These are phyloP conservation scores for Clarias macrocephalus DNA, from an alignment of 2,113 vertebrate species.

Conservation along the genomic window DNA sequence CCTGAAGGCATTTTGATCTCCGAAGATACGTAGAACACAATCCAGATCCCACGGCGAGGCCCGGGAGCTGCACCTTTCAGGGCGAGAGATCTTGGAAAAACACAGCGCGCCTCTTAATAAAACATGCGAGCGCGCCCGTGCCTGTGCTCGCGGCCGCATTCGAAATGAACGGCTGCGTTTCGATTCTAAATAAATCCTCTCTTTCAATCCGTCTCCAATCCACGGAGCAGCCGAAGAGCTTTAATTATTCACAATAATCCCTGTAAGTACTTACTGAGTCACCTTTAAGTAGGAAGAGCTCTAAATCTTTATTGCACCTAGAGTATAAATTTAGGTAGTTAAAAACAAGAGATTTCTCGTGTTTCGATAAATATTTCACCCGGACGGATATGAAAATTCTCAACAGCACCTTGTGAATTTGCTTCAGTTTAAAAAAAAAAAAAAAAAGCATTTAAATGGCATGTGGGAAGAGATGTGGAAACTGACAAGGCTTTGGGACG, in stretches of 20 bases:
- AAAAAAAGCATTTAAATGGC: slow-evolving; percentile 21
- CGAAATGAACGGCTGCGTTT: slow-evolving; percentile 48
- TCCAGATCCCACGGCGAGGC: slow-evolving; percentile 25
- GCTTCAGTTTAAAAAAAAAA: slow-evolving; percentile 26
- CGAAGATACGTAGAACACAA: slow-evolving; percentile 32
- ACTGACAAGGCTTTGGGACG: slow-evolving; percentile 6
- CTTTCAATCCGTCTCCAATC: slow-evolving; percentile 35
- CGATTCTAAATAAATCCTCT: slow-evolving; percentile 50
- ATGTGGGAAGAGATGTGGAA: slow-evolving; percentile 2
- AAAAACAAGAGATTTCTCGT: slow-evolving; percentile 49
- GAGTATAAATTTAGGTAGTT: slow-evolving; percentile 50
- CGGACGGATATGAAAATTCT: not conserved
- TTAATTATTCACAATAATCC: slow-evolving; percentile 58
- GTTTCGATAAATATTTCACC: slow-evolving; percentile 53
- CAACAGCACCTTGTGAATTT: not conserved
- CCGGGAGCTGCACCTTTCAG: slow-evolving; percentile 6
- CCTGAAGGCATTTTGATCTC: slow-evolving; percentile 26
- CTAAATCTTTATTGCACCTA: slow-evolving; percentile 42
- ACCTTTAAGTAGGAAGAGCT: slow-evolving; percentile 39
- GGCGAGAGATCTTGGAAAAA: slow-evolving; percentile 47
- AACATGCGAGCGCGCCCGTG: slow-evolving; percentile 44
- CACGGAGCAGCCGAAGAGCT: slow-evolving; percentile 47
- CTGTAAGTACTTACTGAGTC: slow-evolving; percentile 47
- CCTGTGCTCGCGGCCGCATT: slow-evolving; percentile 50
- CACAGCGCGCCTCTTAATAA: slow-evolving; percentile 47